Evolutionary conservation across 2,113 vertebrate genomes (phyloP).

Genomic region (Thomomys bottae): DNA sequence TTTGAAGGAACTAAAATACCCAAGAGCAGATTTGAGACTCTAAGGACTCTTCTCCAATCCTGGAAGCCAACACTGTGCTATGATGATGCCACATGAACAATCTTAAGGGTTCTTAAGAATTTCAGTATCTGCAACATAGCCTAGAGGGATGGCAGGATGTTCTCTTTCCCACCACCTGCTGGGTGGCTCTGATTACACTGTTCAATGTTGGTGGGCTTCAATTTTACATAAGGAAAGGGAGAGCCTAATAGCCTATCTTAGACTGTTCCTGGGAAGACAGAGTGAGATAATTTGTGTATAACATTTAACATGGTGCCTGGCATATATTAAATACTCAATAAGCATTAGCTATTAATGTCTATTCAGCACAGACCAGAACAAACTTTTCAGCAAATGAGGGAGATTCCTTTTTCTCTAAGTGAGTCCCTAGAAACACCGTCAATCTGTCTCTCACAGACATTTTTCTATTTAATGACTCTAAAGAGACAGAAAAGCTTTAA

Average conservation of each 20-base stretch:
- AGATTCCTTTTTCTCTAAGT: constrained; percentile 50
- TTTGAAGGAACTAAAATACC: constrained; percentile 24
- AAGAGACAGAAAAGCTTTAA: constrained; percentile 84
- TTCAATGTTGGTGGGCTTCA: not conserved
- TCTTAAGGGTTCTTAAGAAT: not conserved
- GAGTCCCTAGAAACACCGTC: constrained; percentile 76
- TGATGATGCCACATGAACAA: not conserved
- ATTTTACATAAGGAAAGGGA: not conserved
- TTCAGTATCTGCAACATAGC: too few relatives aligned
- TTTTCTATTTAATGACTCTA: constrained; percentile 81
- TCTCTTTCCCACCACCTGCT: not conserved
- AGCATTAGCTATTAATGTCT: constrained; percentile 27
- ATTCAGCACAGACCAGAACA: constrained; percentile 63
- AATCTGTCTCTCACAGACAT: constrained; percentile 78
- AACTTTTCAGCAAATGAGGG: constrained; percentile 75
- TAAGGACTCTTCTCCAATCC: not conserved
- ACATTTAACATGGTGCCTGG: not conserved
- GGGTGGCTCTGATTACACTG: not conserved
- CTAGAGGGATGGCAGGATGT: too few relatives aligned
- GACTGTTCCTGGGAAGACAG: not conserved
- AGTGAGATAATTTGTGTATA: not conserved
- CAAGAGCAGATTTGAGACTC: not conserved
- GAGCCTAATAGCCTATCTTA: not conserved
- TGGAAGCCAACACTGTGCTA: not conserved
- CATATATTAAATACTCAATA: constrained; percentile 33